Percentiles rank a stretch among this genome's conserved stretches.
These are phyloP conservation scores for Eurytoma californica DNA, from an alignment of 2,888 invertebrate genomes.

Conservation along the genomic window DNA sequence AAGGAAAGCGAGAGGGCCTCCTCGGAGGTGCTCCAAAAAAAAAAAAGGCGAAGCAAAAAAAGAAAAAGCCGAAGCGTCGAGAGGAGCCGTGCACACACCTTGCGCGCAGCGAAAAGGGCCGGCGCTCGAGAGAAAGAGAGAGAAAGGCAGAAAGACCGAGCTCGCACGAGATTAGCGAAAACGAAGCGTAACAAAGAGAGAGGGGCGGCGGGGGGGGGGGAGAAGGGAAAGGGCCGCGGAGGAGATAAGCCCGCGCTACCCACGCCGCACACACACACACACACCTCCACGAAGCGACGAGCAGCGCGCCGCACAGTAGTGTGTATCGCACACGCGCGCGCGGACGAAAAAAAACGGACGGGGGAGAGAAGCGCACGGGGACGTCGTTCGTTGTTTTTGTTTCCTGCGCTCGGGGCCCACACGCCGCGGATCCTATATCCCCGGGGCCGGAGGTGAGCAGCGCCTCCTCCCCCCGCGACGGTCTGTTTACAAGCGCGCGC, in stretches of 20 bases:
- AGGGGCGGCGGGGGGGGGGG: conserved; percentile 6
- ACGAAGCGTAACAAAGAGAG: conserved; percentile 29
- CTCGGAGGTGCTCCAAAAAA: background rate
- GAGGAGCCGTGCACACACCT: background rate
- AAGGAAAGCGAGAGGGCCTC: background rate
- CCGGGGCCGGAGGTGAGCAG: background rate
- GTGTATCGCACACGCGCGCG: background rate
- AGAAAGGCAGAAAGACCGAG: background rate
- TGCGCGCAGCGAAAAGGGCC: conserved; percentile 28
- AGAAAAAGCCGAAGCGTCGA: conserved; percentile 17
- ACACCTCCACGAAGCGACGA: background rate
- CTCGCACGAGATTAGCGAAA: background rate
- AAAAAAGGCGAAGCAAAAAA: background rate
- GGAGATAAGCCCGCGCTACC: too few species aligned
- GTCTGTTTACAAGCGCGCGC: background rate
- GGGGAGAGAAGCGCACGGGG: background rate
- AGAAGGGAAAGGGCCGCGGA: too few species aligned
- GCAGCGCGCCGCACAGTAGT: background rate
- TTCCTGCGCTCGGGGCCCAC: too few species aligned
- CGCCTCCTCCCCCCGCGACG: conserved; percentile 8
- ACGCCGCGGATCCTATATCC: background rate
- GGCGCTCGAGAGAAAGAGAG: conserved; percentile 6
- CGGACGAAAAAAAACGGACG: background rate
- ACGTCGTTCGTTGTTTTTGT: background rate
- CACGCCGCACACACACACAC: background rate